Conservation (phyloP, 2,797 vertebrate species). For the Luscinia megarhynchos region DNA sequence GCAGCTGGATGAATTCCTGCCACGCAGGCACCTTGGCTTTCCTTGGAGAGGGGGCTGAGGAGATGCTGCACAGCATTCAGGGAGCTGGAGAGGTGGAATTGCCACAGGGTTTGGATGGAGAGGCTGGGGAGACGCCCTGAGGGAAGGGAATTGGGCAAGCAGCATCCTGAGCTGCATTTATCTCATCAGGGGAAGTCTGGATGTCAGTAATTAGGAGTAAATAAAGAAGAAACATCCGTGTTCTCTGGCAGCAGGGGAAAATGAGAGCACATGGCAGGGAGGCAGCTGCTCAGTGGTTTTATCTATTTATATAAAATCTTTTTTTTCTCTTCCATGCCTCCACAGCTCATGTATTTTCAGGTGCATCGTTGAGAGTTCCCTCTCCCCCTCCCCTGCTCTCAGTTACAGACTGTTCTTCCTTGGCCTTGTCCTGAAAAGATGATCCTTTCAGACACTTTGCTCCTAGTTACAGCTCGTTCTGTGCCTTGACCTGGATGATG, state of each 20-base stretch:
- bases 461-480: background rate
- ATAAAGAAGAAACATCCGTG: conserved; percentile 38
- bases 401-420: background rate
- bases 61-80: fast-evolving
- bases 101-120: background rate
- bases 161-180: conserved; percentile 11
- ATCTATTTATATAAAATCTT: background rate
- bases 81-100: background rate
- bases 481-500: background rate
- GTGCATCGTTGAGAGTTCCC: background rate
- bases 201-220: conserved; percentile 36
- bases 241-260: conserved; percentile 26
- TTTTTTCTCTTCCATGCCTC: background rate
- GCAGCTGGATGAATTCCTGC: background rate
- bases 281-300: conserved; percentile 14
- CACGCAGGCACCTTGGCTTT: background rate
- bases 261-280: background rate
- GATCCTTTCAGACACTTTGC: background rate
- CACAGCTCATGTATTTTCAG: background rate
- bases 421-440: background rate
- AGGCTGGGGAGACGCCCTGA: background rate
- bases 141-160: background rate
- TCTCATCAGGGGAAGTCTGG: conserved; percentile 28
- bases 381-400: background rate
- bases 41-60: background rate